Conservation (phyloP, 2,797 vertebrate genomes). For the Erithacus rubecula region DNA sequence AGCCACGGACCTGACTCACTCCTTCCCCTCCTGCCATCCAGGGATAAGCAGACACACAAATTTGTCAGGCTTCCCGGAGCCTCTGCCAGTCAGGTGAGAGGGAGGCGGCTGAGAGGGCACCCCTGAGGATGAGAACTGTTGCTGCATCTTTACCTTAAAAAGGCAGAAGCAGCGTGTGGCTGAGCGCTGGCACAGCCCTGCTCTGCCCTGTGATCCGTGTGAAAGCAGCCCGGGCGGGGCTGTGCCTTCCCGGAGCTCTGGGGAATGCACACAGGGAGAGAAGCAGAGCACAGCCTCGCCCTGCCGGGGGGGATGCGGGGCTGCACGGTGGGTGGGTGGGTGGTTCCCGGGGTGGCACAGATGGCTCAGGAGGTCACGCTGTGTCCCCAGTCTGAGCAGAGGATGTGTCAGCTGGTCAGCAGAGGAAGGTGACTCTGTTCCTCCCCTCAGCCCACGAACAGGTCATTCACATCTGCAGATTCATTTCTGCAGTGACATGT, state of each 20-base stretch:
- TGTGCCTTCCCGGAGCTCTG: not conserved
- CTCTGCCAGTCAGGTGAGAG: slow-evolving; percentile 20
- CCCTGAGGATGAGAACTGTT: fast-evolving
- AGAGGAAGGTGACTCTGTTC: not conserved
- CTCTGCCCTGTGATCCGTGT: not conserved
- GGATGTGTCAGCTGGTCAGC: not conserved
- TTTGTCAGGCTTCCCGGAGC: not conserved
- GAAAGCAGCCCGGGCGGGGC: not conserved
- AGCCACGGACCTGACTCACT: not conserved
- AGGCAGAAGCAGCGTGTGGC: not conserved
- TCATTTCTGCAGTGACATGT: not conserved
- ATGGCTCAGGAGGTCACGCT: fast-evolving
- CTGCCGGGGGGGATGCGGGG: fast-evolving
- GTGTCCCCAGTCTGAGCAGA: not conserved
- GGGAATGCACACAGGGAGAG: not conserved
- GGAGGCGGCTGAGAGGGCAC: slow-evolving; percentile 10
- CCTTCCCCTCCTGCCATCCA: slow-evolving; percentile 16
- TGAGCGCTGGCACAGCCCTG: not conserved
- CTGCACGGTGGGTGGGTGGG: not conserved
- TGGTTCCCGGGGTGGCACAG: not conserved
- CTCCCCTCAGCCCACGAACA: not conserved
- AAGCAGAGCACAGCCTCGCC: fast-evolving
- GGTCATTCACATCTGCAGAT: not conserved
- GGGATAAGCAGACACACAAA: not conserved
- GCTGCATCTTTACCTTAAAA: slow-evolving; percentile 12